phyloP scores from a whole-genome alignment of 1,140 invertebrate species.

The Plectus sambesii region DNA sequence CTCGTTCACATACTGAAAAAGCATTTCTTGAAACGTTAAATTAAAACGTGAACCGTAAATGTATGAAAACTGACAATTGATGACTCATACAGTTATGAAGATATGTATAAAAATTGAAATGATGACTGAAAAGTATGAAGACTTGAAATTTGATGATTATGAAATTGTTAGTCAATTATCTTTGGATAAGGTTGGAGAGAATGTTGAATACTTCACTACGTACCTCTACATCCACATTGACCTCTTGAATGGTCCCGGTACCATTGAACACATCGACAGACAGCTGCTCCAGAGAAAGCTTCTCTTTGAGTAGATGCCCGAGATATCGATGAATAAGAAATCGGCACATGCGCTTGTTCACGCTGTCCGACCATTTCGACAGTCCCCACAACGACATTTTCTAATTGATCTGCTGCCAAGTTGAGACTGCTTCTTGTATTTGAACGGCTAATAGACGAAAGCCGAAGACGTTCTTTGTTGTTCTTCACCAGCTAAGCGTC shows the following conservation, averaged over 20 bases:
- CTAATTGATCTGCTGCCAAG: too few relatives aligned
- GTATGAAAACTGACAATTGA: background rate
- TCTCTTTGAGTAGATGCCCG: conserved; percentile 29
- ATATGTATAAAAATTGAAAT: conserved; percentile 3
- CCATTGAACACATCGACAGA: conserved; percentile 24
- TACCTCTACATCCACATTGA: conserved; percentile 26
- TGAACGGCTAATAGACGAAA: too few relatives aligned
- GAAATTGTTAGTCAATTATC: too few relatives aligned
- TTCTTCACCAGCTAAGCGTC: too few relatives aligned
- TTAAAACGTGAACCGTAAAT: background rate
- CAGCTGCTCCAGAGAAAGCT: conserved; percentile 25
- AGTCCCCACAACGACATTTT: too few relatives aligned
- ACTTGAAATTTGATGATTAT: too few relatives aligned
- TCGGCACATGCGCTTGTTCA: conserved; percentile 26
- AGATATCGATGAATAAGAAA: conserved; percentile 34
- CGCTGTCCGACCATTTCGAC: background rate
- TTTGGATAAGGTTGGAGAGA: too few relatives aligned
- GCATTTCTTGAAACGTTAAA: conserved; percentile 10
- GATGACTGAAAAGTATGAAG: too few relatives aligned
- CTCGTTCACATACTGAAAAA: conserved; percentile 27
- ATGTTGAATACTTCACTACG: too few relatives aligned
- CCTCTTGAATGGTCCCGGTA: conserved; percentile 22
- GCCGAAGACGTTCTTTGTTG: too few relatives aligned
- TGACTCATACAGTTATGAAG: background rate
- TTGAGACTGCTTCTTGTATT: too few relatives aligned